These are phyloP conservation scores for Carapus acus DNA, from an alignment of 2,797 vertebrate species.

Conservation along the genomic window DNA sequence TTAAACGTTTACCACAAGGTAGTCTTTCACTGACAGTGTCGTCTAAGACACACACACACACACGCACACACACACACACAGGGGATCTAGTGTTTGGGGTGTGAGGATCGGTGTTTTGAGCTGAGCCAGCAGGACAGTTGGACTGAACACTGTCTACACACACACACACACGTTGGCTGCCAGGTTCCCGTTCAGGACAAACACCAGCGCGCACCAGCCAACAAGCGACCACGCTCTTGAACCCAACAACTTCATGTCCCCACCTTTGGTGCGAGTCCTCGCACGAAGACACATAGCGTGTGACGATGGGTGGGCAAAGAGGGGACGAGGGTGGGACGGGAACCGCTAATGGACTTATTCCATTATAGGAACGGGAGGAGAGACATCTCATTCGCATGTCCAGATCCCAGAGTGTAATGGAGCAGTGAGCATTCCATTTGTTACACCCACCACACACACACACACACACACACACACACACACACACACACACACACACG, in stretches of 20 bases:
- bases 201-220: constrained; percentile 21
- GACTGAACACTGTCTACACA: constrained; percentile 50
- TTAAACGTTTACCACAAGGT: constrained; percentile 28
- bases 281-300: constrained; percentile 32
- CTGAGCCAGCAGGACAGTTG: constrained; percentile 50
- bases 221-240: constrained; percentile 15
- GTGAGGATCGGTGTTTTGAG: constrained; percentile 48
- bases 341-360: constrained; percentile 53
- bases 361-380: constrained; percentile 46
- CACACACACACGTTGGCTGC: constrained; percentile 34
- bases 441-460: constrained; percentile 30
- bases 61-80: constrained; percentile 13
- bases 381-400: constrained; percentile 52
- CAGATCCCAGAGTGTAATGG: constrained; percentile 44
- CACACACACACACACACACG: constrained; percentile 19
- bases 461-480: constrained; percentile 18
- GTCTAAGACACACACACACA: too few relatives aligned
- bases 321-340: too few relatives aligned
- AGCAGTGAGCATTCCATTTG: constrained; percentile 37
- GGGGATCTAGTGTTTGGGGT: constrained; percentile 20
- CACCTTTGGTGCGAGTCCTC: constrained; percentile 32
- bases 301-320: constrained; percentile 36
- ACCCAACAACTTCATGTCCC: constrained; percentile 46
- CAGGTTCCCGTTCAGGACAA: constrained; percentile 19
- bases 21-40: constrained; percentile 21